phyloP scores from a whole-genome alignment of 1,140 invertebrate genomes.

The Heliconius himera region DNA sequence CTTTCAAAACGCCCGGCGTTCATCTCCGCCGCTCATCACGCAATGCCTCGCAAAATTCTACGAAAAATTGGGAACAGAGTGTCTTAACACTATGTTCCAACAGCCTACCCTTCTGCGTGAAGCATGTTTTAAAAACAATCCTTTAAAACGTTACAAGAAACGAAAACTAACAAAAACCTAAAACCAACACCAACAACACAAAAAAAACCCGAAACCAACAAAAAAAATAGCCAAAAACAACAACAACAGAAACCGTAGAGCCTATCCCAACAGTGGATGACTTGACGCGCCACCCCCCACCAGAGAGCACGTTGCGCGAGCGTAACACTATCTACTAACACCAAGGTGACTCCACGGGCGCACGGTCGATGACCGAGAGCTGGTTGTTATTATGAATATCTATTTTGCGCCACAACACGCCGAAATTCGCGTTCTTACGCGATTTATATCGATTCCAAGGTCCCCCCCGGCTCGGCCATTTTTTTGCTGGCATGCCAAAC shows the following conservation, averaged over 20 bases:
- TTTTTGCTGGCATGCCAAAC: constrained; percentile 33
- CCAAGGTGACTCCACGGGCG: constrained; percentile 53
- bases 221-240: not conserved
- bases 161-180: not conserved
- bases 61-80: too few species aligned
- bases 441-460: constrained; percentile 53
- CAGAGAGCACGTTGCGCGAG: constrained; percentile 34
- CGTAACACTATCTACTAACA: constrained; percentile 49
- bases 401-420: constrained; percentile 56
- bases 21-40: too few species aligned
- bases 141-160: too few species aligned
- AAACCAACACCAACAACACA: not conserved
- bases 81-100: too few species aligned
- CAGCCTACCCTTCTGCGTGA: too few species aligned
- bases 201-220: not conserved
- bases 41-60: too few species aligned
- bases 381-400: constrained; percentile 59
- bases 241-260: constrained; percentile 12
- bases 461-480: constrained; percentile 34
- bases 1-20: too few species aligned
- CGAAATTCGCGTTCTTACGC: constrained; percentile 49
- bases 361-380: constrained; percentile 52
- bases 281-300: constrained; percentile 32
- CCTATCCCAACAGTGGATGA: constrained; percentile 47
- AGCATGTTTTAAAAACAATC: too few species aligned